These are phyloP conservation scores for Caenorhabditis brenneri DNA, from an alignment of 1,140 invertebrate genomes.

Conservation along the genomic window DNA sequence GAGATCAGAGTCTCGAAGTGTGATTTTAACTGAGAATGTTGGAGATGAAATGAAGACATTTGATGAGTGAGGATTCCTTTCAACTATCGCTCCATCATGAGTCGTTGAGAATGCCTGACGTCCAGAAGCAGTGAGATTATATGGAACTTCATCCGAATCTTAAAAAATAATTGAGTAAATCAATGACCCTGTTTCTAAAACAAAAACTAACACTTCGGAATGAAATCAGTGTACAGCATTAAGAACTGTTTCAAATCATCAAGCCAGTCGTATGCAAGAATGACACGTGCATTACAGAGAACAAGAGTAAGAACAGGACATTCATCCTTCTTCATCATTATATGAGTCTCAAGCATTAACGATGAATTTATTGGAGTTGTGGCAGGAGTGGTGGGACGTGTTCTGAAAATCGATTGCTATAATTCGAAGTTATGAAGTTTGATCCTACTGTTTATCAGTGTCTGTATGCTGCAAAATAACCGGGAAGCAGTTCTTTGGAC, in stretches of 20 bases:
- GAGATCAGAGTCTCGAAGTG: conserved; percentile 83
- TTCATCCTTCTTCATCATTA: conserved; percentile 66
- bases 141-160: conserved; percentile 17
- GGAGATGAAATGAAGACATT: neutral
- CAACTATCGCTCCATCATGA: neutral
- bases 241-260: conserved; percentile 84
- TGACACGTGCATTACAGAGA: conserved; percentile 91
- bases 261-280: conserved; percentile 92
- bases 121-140: neutral
- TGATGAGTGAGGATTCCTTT: neutral
- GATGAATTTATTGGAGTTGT: neutral
- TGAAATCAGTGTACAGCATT: conserved; percentile 69
- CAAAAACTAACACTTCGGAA: conserved; percentile 64
- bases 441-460: conserved; percentile 71
- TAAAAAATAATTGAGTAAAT: neutral
- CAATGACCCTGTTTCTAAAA: too few species aligned
- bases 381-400: neutral
- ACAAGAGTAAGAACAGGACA: conserved; percentile 79
- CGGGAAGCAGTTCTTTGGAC: conserved; percentile 83
- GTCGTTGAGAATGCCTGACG: neutral
- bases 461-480: conserved; percentile 82
- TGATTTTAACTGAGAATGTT: conserved; percentile 39
- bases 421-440: too few species aligned
- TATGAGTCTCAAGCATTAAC: conserved; percentile 64
- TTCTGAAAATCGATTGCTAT: too few species aligned